Percentiles rank a stretch among this genome's conserved stretches.
phyloP scores from a whole-genome alignment of 2,113 vertebrate genomes.

The Xenopus tropicalis region DNA sequence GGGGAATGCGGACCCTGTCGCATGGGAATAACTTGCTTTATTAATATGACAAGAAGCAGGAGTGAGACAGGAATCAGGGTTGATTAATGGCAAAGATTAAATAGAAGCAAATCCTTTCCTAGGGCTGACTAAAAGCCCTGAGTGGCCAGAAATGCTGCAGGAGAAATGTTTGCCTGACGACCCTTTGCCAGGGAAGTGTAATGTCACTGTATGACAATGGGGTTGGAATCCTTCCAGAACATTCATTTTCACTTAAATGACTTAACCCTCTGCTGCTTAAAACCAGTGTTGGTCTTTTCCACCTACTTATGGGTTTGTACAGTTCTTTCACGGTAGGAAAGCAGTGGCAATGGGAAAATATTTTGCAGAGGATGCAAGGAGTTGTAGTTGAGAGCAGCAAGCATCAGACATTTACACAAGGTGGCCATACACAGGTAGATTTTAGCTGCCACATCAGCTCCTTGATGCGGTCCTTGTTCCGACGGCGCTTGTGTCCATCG shows the following conservation, averaged over 20 bases:
- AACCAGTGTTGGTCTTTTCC: no score
- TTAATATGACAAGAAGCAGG: slow-evolving; percentile 62
- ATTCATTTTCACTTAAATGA: slow-evolving; percentile 1
- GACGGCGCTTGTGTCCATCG: no score
- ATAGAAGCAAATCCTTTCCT: slow-evolving; percentile 53
- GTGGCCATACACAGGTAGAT: no score
- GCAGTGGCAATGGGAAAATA: no score
- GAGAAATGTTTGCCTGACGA: slow-evolving; percentile 25
- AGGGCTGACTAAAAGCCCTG: slow-evolving; percentile 35
- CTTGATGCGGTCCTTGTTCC: no score
- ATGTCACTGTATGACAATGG: slow-evolving; percentile 20
- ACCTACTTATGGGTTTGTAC: no score
- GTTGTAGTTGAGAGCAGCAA: no score
- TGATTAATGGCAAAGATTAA: slow-evolving; percentile 58
- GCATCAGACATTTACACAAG: no score
- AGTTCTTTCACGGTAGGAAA: no score
- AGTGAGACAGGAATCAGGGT: slow-evolving; percentile 48
- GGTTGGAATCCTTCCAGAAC: not conserved
- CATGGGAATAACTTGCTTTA: slow-evolving; percentile 56
- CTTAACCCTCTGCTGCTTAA: slow-evolving; percentile 10
- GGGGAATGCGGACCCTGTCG: slow-evolving; percentile 35
- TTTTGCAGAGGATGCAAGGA: no score
- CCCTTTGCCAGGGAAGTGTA: slow-evolving; percentile 23
- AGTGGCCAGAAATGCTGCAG: slow-evolving; percentile 43
- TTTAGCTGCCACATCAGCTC: no score